A percentile compares a stretch with the other conserved stretches of the same genome.
Evolutionary conservation across 2,888 invertebrate species (phyloP).

Genomic region (Cantharis rustica): DNA sequence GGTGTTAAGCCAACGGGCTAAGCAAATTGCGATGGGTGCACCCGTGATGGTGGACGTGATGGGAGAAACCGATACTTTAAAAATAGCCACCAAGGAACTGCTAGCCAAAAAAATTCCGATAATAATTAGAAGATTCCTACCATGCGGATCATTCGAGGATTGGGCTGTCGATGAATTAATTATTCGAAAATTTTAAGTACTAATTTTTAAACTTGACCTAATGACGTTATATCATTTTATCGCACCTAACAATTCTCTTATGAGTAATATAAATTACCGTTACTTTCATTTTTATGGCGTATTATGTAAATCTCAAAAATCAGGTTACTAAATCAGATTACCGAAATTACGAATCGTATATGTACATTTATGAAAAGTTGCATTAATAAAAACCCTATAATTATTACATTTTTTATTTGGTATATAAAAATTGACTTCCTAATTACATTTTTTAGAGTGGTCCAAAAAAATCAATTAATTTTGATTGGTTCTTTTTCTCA

Average conservation of each 20-base stretch:
- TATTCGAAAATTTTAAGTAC: constrained; percentile 56
- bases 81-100: constrained; percentile 98
- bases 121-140: constrained; percentile 93
- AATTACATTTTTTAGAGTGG: not conserved
- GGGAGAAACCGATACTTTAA: constrained; percentile 97
- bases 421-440: not conserved
- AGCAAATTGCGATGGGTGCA: constrained; percentile 99
- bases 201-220: not conserved
- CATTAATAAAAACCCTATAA: not conserved
- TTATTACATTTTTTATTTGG: not conserved
- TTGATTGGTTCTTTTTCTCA: not conserved
- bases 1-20: constrained; percentile 91
- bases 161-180: constrained; percentile 99
- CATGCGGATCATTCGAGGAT: constrained; percentile 98
- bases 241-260: not conserved
- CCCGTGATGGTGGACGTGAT: constrained; percentile 99
- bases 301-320: not conserved
- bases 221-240: not conserved
- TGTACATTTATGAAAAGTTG: not conserved
- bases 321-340: not conserved
- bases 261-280: not conserved
- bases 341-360: not conserved
- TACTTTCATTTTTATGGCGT: not conserved
- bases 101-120: constrained; percentile 97
- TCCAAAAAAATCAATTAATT: not conserved